Evolutionary conservation across 64 coral and sea anemone species (phyloP).

Genomic region (Pachyseris speciosa): DNA sequence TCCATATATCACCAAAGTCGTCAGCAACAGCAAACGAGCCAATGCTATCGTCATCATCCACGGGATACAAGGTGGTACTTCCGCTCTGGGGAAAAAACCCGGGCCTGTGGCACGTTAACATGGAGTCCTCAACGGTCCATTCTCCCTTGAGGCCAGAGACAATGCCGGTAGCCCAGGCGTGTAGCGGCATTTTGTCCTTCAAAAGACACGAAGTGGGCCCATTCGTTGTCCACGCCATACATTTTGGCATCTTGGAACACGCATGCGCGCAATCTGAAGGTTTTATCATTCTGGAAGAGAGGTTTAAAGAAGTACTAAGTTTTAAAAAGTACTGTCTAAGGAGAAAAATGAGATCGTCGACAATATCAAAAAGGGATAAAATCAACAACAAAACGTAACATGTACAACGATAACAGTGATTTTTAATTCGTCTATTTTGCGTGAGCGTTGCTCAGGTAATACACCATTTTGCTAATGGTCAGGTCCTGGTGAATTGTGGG

Average conservation of each 20-base stretch:
- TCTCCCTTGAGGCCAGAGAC: slow-evolving; percentile 84
- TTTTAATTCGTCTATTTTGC: no score
- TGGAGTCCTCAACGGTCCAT: slow-evolving; percentile 74
- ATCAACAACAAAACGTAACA: no score
- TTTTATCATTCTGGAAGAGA: slow-evolving; percentile 63
- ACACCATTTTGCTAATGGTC: no score
- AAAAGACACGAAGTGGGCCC: slow-evolving; percentile 90
- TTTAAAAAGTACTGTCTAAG: neutral
- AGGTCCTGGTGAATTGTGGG: no score
- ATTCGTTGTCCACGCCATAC: slow-evolving; percentile 91
- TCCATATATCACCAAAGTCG: slow-evolving; percentile 79
- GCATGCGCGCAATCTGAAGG: slow-evolving; percentile 86
- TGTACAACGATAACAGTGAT: no score
- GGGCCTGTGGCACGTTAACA: slow-evolving; percentile 77
- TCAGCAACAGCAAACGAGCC: slow-evolving; percentile 85
- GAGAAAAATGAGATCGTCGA: no score
- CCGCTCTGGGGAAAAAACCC: slow-evolving; percentile 92
- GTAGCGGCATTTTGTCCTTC: slow-evolving; percentile 88
- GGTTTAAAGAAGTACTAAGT: neutral
- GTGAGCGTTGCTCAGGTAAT: no score
- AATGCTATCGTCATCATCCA: slow-evolving; percentile 38
- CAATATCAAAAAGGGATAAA: no score
- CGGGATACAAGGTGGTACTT: slow-evolving; percentile 73
- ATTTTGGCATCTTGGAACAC: slow-evolving; percentile 88
- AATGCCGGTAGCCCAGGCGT: slow-evolving; percentile 87